Evolutionary conservation across 2,888 invertebrate species (phyloP), one percentile per base, ranked within the genome.

Genomic region (Aleiodes testaceus): DNA sequence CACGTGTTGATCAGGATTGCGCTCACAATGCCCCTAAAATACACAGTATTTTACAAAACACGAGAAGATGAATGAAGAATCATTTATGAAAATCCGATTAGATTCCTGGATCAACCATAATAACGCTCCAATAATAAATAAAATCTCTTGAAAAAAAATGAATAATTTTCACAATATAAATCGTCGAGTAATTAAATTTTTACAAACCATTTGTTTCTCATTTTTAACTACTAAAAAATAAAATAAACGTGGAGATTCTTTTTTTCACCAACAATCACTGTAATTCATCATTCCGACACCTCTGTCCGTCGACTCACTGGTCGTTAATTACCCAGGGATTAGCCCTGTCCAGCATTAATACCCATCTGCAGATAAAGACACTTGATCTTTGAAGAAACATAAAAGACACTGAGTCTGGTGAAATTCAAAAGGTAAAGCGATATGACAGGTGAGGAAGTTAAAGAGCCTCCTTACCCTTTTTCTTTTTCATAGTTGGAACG

Each of bases 251-350:
- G 9, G 67, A 30, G 68, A 72, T 69, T 67, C 7, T 36, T 67
- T 44, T 68, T 63, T 72, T 44, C 44, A 49, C 55, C 53, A 66
- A 55, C 68, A 64, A 72, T 68, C 69, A 68, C 74, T 66, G 72
- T 66, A 72, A 77, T 77, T 76, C 76, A 77, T 77, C 75, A 76
- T 76, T 74, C 72, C 72, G 72, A 76, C 75, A 74, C 76, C 77
- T 74, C 71, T 69, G 68, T 55, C 73, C 73, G 73, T 73, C 75
- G 69, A 68, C 64, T 72, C 70, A 67, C 67, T 50, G 74, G 71
- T 77, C 75, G 74, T 76, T 77, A 77, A 77, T 77, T 77, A 74
- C 71, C 72, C 42, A 53, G 69, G 72, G 74, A 76, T 77, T 76
- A 76, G 74, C 73, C 74, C 59, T 65, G 72, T 52, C 47, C 55